A percentile compares a stretch with the other conserved stretches of the same genome.
Evolutionary conservation across 1,140 invertebrate genomes (phyloP).

Genomic region (Oscheius sp.): DNA sequence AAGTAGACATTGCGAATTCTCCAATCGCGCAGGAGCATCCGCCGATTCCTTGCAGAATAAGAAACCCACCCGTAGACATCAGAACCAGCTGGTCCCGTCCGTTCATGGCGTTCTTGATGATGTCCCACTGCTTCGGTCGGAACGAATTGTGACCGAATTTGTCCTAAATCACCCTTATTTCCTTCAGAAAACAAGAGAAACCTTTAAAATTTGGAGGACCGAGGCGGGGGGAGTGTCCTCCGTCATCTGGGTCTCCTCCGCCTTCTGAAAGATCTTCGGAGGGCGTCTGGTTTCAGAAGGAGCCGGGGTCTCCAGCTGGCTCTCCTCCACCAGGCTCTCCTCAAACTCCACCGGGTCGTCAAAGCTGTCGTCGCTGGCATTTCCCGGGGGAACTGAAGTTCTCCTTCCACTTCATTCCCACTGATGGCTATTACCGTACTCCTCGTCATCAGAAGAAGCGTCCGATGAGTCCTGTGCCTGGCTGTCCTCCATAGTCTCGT

Average conservation of each 20-base stretch:
- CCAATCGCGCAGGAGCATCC: too few species aligned
- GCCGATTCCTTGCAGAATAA: too few species aligned
- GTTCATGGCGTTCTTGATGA: conserved; percentile 14
- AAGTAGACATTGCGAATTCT: too few species aligned
- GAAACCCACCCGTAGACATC: conserved; percentile 33
- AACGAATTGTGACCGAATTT: conserved; percentile 19
- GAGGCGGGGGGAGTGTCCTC: too few species aligned
- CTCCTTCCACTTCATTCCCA: not conserved
- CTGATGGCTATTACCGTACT: not conserved
- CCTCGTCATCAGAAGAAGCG: not conserved
- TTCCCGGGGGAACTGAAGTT: not conserved
- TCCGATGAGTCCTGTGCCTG: not conserved
- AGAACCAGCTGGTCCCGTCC: conserved; percentile 21
- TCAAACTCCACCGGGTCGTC: not conserved
- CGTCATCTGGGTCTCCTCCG: not conserved
- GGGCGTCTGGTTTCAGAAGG: not conserved
- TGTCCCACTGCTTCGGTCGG: conserved; percentile 29
- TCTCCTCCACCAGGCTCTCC: too few species aligned
- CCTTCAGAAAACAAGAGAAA: not conserved
- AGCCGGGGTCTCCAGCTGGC: too few species aligned
- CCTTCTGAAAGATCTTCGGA: not conserved
- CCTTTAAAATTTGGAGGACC: not conserved
- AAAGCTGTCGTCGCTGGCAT: not conserved
- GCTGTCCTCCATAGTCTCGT: not conserved
- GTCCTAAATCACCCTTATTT: not conserved